Evolutionary conservation across 2,797 vertebrate genomes (phyloP), one percentile per base, ranked within the genome.

Genomic region (Characodon lateralis): DNA sequence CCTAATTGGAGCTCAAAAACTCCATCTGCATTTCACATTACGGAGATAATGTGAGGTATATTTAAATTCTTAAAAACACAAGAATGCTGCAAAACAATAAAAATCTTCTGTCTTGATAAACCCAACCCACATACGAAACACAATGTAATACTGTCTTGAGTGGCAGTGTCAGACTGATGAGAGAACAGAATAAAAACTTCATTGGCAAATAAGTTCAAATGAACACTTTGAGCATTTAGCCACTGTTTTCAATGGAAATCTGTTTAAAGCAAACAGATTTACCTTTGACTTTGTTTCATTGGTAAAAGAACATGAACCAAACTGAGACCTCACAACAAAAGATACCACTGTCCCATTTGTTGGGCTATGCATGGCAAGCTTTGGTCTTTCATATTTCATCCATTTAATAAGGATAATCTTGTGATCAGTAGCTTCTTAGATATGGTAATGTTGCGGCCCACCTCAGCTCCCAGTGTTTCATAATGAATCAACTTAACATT

Each of bases 241-340:
- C 2, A 31, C 31, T 31, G 31, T 31, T 31, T 31, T 31, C 2
- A 31, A 31, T 31, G 31, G 2, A 31, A 31, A 31, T 31, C 3
- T 48, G 46, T 48, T 48, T 48, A 31, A 51, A 51, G 18, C 18
- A 53, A 53, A 53, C 16, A 53, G 16, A 53, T 81, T 92, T 86
- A 95, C 94, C 94, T 93, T 85, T 91, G 55, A 95, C 80, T 50
- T 61, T 9, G 77, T 92, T 71, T 41, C 26, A 0, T 0, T 55
- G 41, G 8, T 78, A 14, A 80, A n/a, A 53, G 74, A 50, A 41
- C 95, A 50, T 93, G 0, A 0, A 0, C 39, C 94, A 94, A 83
- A 77, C 95, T 1, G 51, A 0, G 1, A 92, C 55, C 0, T 89
- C 80, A 80, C 94, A 95, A 63, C 63, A 1, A 65, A 95, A 95